Conservation (phyloP, 2,888 invertebrate species). For the Thereva nobilitata region DNA sequence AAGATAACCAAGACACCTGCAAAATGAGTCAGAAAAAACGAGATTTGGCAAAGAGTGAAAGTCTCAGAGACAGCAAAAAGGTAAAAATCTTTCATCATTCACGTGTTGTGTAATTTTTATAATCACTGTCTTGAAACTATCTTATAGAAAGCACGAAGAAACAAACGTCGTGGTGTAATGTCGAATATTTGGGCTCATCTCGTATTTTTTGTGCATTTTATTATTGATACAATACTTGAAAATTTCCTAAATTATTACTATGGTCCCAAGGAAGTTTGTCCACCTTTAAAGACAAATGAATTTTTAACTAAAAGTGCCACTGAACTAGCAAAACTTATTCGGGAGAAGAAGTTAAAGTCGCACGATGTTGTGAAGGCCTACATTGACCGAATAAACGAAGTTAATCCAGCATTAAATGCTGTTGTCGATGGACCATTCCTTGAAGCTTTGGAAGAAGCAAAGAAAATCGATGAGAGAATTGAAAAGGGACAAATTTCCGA, state of each 20-base stretch:
- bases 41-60: too few species aligned
- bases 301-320: conserved; percentile 67
- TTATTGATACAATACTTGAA: conserved; percentile 50
- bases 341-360: conserved; percentile 66
- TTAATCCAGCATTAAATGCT: conserved; percentile 77
- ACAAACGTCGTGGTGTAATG: conserved; percentile 25
- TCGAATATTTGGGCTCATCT: conserved; percentile 21
- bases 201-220: conserved; percentile 46
- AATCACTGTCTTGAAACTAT: background rate
- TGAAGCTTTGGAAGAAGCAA: conserved; percentile 78
- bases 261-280: conserved; percentile 49
- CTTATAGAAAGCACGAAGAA: conserved; percentile 2
- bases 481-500: conserved; percentile 63
- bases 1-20: too few species aligned
- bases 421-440: conserved; percentile 80
- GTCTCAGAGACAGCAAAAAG: background rate
- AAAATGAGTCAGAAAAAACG: too few species aligned
- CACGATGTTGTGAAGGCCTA: conserved; percentile 73
- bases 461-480: conserved; percentile 71
- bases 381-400: conserved; percentile 73
- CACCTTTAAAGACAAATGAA: conserved; percentile 45
- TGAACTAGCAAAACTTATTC: conserved; percentile 69
- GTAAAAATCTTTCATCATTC: background rate
- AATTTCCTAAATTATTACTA: conserved; percentile 51
- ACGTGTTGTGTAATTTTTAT: background rate